A percentile compares a stretch with the other conserved stretches of the same genome.
Evolutionary conservation across 2,797 vertebrate genomes (phyloP).

Genomic region (Gambusia yucatana): DNA sequence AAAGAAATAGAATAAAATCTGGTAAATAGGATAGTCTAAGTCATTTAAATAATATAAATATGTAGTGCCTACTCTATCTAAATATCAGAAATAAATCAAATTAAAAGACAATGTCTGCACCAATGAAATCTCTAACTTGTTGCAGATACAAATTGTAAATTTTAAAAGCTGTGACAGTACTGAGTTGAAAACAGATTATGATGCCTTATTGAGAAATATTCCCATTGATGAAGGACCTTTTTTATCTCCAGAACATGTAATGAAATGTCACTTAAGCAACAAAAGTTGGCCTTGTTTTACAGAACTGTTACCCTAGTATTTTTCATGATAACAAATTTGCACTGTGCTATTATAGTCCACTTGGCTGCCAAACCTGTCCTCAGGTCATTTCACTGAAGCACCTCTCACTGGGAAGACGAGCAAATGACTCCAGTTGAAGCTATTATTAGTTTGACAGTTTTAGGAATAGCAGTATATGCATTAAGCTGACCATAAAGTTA

Average conservation of each 20-base stretch:
- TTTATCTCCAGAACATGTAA: background rate
- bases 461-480: slow-evolving; percentile 10
- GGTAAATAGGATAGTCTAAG: too few species aligned
- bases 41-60: too few species aligned
- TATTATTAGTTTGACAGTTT: slow-evolving; percentile 8
- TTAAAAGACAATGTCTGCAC: background rate
- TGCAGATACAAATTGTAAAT: background rate
- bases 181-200: background rate
- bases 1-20: too few species aligned
- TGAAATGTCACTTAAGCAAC: background rate
- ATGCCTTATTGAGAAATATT: background rate
- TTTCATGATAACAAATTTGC: too few species aligned
- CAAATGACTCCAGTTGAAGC: slow-evolving; percentile 6
- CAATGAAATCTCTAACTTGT: background rate
- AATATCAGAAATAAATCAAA: background rate
- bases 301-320: background rate
- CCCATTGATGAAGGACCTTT: background rate
- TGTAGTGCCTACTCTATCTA: background rate
- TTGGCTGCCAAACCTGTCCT: background rate
- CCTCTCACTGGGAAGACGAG: background rate
- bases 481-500: background rate
- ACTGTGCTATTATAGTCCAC: background rate
- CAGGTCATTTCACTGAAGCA: background rate
- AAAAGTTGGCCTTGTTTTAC: background rate
- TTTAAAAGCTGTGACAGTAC: background rate